Base-by-base conservation (phyloP, 2,888 invertebrate species). In the Drosophila lacicola region DNA sequence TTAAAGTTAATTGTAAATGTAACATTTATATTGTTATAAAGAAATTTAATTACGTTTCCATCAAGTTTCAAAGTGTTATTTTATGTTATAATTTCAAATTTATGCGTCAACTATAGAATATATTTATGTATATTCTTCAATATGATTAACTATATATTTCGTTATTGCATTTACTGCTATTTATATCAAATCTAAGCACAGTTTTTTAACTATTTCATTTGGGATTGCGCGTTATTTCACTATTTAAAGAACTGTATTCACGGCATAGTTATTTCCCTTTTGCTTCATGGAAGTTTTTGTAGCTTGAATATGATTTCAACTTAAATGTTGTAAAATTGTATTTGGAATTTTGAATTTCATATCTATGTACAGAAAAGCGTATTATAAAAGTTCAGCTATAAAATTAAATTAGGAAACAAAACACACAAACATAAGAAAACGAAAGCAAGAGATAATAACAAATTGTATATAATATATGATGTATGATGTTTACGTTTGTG, bases 321-420 rank as follows among this genome's bases (percentile, higher is more conserved):
- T 58, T 53, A 29, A 54, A 45, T 71, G 41, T 37, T 72, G 39
- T 57, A 66, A 73, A 67, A 53, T 58, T 56, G 39, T 47, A 49
- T 49, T 56, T 61, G 49, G 29, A 60, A 77, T 65, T 77, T 65
- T 5, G 19, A 63, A 56, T 60, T 74, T 60, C 60, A 44, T 82
- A 89, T 88, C 51, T 82, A 89, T 88, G 47, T 82, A 89, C 89
- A 86, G 37, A 62, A 76, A 70, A 69, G 73, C 77, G 50, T 45
- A 70, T 53, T 51, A 64, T 61, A 63, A 60, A 41, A 14, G 39
- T 64, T 65, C 44, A 60, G 66, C 53, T 73, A 54, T 25, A 53
- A 51, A 63, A 60, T 54, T 42, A 49, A 65, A 60, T 68, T 47
- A 50, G 13, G n/a, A 50, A 66, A 49, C 41, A 29, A 68, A 58